Conservation (phyloP, 2,797 vertebrate species). For the Gallinago nigripennis region DNA sequence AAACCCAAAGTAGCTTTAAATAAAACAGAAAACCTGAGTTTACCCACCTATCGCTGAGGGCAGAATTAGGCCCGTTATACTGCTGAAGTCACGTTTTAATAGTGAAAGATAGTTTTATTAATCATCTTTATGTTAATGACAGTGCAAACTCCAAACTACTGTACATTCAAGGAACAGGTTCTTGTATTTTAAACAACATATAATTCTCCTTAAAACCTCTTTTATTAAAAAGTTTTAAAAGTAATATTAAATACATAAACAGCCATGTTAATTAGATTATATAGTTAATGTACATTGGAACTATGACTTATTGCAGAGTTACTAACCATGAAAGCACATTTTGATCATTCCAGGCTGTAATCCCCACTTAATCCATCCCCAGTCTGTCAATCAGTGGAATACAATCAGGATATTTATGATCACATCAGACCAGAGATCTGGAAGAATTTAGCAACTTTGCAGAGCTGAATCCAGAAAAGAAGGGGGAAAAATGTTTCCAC, state of each 20-base stretch:
- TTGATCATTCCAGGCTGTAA: constrained; percentile 75
- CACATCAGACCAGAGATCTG: constrained; percentile 74
- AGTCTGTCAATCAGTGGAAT: constrained; percentile 76
- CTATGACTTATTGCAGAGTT: constrained; percentile 69
- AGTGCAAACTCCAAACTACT: constrained; percentile 13
- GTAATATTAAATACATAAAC: constrained; percentile 74
- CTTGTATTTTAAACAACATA: constrained; percentile 56
- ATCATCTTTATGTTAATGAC: not conserved
- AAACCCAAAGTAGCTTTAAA: not conserved
- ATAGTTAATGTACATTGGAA: constrained; percentile 72
- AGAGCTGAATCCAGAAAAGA: constrained; percentile 68
- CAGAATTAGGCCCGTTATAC: not conserved
- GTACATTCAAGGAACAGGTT: constrained; percentile 38
- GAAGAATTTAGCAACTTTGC: constrained; percentile 77
- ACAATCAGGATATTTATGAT: constrained; percentile 78
- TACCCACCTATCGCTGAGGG: not conserved
- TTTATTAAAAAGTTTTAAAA: constrained; percentile 73
- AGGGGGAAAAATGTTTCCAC: constrained; percentile 56
- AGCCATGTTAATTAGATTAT: constrained; percentile 77
- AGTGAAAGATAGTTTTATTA: constrained; percentile 5
- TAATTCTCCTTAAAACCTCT: constrained; percentile 67
- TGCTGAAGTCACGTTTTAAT: constrained; percentile 8
- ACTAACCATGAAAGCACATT: constrained; percentile 75
- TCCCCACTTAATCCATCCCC: constrained; percentile 75
- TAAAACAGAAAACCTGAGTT: not conserved